Base-by-base conservation (phyloP, 1,140 invertebrate species). In the Subanguina moxae region DNA sequence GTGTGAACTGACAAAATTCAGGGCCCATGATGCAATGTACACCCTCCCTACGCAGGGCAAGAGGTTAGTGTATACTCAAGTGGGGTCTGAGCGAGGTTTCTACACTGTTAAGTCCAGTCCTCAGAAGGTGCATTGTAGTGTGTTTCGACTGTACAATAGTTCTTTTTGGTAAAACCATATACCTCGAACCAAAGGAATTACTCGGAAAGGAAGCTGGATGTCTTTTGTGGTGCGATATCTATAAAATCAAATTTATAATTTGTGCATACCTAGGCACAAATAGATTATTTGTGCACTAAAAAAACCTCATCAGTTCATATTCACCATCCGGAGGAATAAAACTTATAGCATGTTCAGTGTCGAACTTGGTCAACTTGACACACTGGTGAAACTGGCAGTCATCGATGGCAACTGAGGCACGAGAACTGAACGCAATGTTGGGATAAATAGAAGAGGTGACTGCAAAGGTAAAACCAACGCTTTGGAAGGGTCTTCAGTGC, bases 381-480 rank as follows among this genome's bases (percentile, higher is more conserved):
- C 96, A 99, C 84, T 99, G 96, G 86, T 99, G 95, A 85, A 99
- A 99, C 85, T 99, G 96, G 82, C 95, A 98, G 85, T 98, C 96
- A 82, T 99, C 96, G 74, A 99, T 99, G 11, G 97, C 96, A 64
- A 99, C 95, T 15, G 96, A 91, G 0, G 93, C 65, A 52, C 82
- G 80, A 25, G 70, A 74, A 62, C 81, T 83, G 59, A 65, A 82
- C 64, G 74, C 67, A 64, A 19, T 5, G 3, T 59, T 23, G 21
- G 21, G 64, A 59, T 25, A 5, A 58, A 80, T 23, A 80, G 81
- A 65, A 58, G 23, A 38, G 11, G 25, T 43, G 27, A 23, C 1
- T 28, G 17, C 59, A 17, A 57, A 28, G 17, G 27, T 42, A 17
- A 30, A 45, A 73, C 73, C 57, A 64, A 83, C 82, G 74, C 67